Evolutionary conservation across 2,888 invertebrate genomes (phyloP), one percentile per base, ranked within the genome.

Genomic region (Synanthedon tipuliformis): DNA sequence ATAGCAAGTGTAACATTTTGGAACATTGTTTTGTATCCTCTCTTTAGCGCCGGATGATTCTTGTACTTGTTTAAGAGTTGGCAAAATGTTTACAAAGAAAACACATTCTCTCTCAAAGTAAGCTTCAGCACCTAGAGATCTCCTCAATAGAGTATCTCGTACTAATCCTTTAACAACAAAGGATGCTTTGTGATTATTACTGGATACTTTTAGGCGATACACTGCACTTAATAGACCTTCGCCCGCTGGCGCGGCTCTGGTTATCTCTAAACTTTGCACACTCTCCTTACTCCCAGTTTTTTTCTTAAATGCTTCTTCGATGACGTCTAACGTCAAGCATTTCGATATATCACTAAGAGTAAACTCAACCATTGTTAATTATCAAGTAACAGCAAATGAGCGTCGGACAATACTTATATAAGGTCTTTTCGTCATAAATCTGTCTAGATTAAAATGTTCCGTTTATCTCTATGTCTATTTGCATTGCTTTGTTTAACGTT

Each of bases 201-300:
- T 74, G 8, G 52, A 61, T 0, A 69, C 68, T 10, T 59, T 54
- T 16, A 80, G 65, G 15, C 78, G 64, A 55, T 73, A 77, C 3
- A 80, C 75, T 7, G 69, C 73, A 53, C 77, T 68, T 11, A 78
- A 57, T 3, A 77, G 57, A 0, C 78, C 77, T 55, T 77, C 74
- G 0, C 78, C 79, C 0, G 68, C 68, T 0, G 73, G 66, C 1
- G 72, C 71, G 0, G 69, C 78, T 59, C 66, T 61, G 2, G 61
- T 59, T 10, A 80, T 56, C 53, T 62, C 58, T 13, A 75, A 55
- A 34, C 51, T 60, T 59, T 66, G 57, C 0, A 74, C 57, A 41
- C 51, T 56, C 41, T 75, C 75, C 18, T 70, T 57, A 57, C 70
- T 73, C 1, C 68, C 60, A 2, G 71, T 75, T 56, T 61, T 69